Evolutionary conservation across 2,797 vertebrate genomes (phyloP).

Genomic region (Myotis vivesi): DNA sequence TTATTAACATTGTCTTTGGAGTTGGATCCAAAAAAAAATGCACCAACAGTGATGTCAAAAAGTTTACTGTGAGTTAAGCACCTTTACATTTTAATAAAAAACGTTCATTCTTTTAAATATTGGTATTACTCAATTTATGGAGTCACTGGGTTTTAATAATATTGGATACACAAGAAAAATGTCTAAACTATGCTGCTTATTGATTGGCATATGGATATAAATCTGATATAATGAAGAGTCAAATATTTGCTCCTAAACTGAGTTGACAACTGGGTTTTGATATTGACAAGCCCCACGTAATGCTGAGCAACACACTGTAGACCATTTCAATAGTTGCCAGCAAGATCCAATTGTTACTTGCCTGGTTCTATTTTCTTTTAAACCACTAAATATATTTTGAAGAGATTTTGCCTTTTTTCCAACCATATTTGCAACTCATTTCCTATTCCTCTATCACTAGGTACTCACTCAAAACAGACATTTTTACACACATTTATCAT

Average conservation of each 20-base stretch:
- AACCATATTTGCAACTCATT: not conserved
- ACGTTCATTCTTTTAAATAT: not conserved
- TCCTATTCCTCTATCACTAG: not conserved
- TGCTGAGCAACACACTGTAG: not conserved
- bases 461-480: not conserved
- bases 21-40: not conserved
- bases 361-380: not conserved
- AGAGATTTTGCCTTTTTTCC: not conserved
- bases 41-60: not conserved
- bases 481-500: not conserved
- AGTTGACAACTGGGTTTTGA: slow-evolving; percentile 11
- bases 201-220: not conserved
- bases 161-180: not conserved
- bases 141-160: slow-evolving; percentile 9
- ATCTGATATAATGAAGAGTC: not conserved
- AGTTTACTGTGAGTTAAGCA: not conserved
- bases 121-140: not conserved
- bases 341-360: not conserved
- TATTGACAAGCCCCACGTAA: not conserved
- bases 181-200: not conserved
- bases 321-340: not conserved
- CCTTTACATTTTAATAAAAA: slow-evolving; percentile 43
- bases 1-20: not conserved
- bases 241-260: slow-evolving; percentile 43
- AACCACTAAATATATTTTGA: not conserved